A percentile compares a stretch with the other conserved stretches of the same genome.
Evolutionary conservation across 2,888 invertebrate genomes (phyloP).

Genomic region (Hyles lineata): DNA sequence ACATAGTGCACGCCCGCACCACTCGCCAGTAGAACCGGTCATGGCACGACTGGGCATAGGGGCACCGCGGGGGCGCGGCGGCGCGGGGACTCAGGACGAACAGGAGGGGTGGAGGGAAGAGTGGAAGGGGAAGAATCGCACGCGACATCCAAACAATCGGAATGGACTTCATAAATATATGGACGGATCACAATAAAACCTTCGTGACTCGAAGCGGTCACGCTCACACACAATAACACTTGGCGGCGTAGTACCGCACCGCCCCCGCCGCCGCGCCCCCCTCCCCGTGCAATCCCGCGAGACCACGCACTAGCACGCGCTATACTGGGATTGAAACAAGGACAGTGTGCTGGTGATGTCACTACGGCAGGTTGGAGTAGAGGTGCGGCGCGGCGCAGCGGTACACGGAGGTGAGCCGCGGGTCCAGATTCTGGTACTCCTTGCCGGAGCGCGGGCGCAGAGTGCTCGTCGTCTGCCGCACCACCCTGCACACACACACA

Average conservation of each 20-base stretch:
- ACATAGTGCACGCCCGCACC: conserved; percentile 35
- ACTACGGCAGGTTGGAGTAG: conserved; percentile 58
- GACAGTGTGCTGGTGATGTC: neutral
- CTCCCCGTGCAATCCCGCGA: neutral
- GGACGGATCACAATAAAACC: conserved; percentile 69
- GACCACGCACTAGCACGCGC: neutral
- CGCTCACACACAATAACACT: neutral
- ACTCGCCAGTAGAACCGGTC: neutral
- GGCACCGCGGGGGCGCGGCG: neutral
- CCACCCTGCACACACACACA: conserved; percentile 52
- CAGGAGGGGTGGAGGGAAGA: neutral
- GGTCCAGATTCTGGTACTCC: conserved; percentile 88
- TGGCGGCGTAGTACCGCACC: neutral
- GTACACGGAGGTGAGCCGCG: conserved; percentile 48
- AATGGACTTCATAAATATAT: conserved; percentile 34
- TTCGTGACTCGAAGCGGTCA: neutral
- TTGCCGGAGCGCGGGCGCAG: conserved; percentile 93
- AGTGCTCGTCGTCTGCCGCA: conserved; percentile 84
- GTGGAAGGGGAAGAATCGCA: neutral
- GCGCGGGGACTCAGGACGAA: neutral
- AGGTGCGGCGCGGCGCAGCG: conserved; percentile 37
- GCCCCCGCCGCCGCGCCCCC: neutral
- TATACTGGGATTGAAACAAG: neutral
- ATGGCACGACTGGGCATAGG: neutral
- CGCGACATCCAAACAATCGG: neutral